Evolutionary conservation across 2,797 vertebrate genomes (phyloP).

Genomic region (Spinus olivaceus): DNA sequence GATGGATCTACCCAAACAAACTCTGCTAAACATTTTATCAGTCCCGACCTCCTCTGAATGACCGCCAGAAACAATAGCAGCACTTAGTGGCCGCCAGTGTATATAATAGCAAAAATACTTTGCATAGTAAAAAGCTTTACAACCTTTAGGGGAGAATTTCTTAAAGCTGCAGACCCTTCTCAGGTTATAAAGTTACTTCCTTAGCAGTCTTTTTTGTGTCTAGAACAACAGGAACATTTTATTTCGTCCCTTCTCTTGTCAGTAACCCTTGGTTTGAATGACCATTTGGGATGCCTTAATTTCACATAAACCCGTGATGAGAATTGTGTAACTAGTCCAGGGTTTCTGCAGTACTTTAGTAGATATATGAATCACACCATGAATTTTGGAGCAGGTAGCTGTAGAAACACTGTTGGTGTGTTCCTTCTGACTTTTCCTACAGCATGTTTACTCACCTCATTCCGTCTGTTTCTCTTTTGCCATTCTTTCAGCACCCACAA

Average conservation of each 20-base stretch:
- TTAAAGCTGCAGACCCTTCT: constrained; percentile 58
- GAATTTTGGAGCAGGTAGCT: neutral
- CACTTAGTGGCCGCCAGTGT: constrained; percentile 54
- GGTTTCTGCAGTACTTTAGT: neutral
- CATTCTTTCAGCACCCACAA: neutral
- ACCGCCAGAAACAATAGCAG: constrained; percentile 57
- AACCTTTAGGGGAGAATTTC: constrained; percentile 51
- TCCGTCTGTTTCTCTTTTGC: neutral
- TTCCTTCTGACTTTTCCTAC: neutral
- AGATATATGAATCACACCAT: neutral
- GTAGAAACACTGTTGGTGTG: neutral
- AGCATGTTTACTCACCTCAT: neutral
- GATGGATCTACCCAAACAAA: constrained; percentile 62
- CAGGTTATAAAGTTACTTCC: constrained; percentile 46
- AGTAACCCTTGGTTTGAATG: neutral
- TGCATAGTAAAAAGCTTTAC: constrained; percentile 65
- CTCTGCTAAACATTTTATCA: constrained; percentile 61
- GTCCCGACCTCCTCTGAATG: constrained; percentile 38
- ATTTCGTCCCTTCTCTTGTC: constrained; percentile 6
- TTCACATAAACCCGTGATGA: neutral
- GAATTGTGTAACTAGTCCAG: neutral
- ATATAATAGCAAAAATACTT: constrained; percentile 68
- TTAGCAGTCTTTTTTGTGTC: constrained; percentile 8
- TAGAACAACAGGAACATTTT: constrained; percentile 19
- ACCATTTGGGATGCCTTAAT: constrained; percentile 3